Percentiles rank a stretch among this genome's conserved stretches.
Evolutionary conservation across 1,140 invertebrate genomes (phyloP).

Genomic region (Cecropterus lyciades): DNA sequence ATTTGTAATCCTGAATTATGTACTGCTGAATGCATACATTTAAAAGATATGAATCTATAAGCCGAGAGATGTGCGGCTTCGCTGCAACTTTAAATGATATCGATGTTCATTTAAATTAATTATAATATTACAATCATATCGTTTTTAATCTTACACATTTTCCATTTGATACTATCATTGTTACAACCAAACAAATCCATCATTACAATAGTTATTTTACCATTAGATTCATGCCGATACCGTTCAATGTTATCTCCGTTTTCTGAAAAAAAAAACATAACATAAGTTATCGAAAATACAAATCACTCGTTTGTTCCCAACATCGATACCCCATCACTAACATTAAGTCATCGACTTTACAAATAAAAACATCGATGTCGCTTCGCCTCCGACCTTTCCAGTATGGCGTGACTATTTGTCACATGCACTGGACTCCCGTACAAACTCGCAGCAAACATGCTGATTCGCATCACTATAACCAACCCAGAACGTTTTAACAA

Average conservation of each 20-base stretch:
- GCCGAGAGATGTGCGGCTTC: constrained; percentile 56
- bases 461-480: constrained; percentile 70
- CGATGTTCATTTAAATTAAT: constrained; percentile 45
- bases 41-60: constrained; percentile 81
- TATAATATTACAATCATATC: neutral
- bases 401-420: constrained; percentile 80
- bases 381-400: constrained; percentile 67
- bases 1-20: constrained; percentile 84
- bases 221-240: neutral
- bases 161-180: too few relatives aligned
- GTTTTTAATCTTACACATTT: too few relatives aligned
- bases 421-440: constrained; percentile 79
- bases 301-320: constrained; percentile 14
- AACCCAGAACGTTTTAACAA: constrained; percentile 38
- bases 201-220: neutral
- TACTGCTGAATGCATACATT: constrained; percentile 82
- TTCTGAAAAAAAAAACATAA: neutral
- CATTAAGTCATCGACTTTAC: constrained; percentile 75
- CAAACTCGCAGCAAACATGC: constrained; percentile 65
- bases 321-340: constrained; percentile 61
- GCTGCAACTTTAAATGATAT: constrained; percentile 43
- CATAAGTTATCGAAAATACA: neutral
- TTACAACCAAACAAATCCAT: neutral
- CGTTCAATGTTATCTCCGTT: neutral
- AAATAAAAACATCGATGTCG: constrained; percentile 79